A percentile compares a stretch with the other conserved stretches of the same genome.
Evolutionary conservation across 1,140 invertebrate species (phyloP).

Genomic region (Cylas formicarius): DNA sequence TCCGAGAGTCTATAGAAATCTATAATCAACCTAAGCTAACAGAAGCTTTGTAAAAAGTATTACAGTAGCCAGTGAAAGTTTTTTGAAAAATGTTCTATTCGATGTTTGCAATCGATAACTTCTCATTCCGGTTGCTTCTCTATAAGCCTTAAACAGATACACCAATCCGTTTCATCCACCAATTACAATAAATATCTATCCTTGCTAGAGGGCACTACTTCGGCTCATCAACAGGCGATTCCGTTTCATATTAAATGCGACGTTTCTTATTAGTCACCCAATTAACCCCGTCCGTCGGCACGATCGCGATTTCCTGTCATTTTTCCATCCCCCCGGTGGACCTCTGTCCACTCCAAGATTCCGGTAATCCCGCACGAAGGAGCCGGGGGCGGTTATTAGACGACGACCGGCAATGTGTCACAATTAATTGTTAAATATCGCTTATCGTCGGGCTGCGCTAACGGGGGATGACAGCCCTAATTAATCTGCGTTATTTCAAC

Average conservation of each 20-base stretch:
- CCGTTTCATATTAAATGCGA: constrained; percentile 4
- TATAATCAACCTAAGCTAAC: too few relatives aligned
- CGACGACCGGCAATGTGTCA: constrained; percentile 36
- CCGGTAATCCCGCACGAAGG: constrained; percentile 28
- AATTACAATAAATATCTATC: too few relatives aligned
- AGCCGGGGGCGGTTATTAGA: constrained; percentile 28
- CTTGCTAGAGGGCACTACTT: constrained; percentile 25
- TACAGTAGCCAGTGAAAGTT: too few relatives aligned
- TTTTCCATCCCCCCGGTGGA: neutral
- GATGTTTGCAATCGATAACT: too few relatives aligned
- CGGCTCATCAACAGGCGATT: constrained; percentile 28
- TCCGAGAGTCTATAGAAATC: too few relatives aligned
- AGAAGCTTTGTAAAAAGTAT: too few relatives aligned
- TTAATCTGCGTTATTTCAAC: constrained; percentile 42
- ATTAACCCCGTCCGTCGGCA: constrained; percentile 1
- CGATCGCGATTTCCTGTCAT: neutral
- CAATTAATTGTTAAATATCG: constrained; percentile 43
- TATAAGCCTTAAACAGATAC: too few relatives aligned
- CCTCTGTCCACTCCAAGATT: constrained; percentile 11
- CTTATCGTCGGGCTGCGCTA: constrained; percentile 39
- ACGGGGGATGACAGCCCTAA: constrained; percentile 41
- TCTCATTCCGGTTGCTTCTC: too few relatives aligned
- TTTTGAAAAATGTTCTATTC: too few relatives aligned
- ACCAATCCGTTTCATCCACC: too few relatives aligned
- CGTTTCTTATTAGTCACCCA: constrained; percentile 1